These are phyloP conservation scores for Phodopus roborovskii DNA, from an alignment of 2,113 vertebrate genomes.

Conservation along the genomic window DNA sequence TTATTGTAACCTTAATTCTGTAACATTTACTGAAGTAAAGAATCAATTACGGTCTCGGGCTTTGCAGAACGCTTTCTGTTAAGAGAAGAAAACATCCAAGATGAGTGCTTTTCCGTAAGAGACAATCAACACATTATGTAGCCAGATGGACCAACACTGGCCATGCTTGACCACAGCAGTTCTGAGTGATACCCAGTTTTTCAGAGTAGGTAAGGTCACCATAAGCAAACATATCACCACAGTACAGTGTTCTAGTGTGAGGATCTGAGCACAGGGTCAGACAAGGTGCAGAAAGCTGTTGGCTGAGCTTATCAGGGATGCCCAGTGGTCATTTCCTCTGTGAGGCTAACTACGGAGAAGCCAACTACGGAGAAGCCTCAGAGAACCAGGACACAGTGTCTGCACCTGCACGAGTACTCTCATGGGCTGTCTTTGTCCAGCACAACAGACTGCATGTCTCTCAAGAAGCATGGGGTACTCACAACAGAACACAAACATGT, in stretches of 20 bases:
- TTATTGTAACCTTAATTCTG: constrained; percentile 78
- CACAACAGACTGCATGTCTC: background rate
- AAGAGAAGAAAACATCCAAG: constrained; percentile 71
- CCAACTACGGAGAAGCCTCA: too few relatives aligned
- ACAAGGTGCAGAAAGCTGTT: background rate
- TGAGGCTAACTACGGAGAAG: too few relatives aligned
- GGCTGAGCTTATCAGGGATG: background rate
- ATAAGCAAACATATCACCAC: background rate
- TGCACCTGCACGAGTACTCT: background rate
- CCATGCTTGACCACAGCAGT: background rate
- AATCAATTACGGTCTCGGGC: constrained; percentile 94
- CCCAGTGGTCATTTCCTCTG: background rate
- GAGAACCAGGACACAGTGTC: background rate
- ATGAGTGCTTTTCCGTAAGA: constrained; percentile 58
- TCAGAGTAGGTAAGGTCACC: background rate
- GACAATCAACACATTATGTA: background rate
- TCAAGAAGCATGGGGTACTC: background rate
- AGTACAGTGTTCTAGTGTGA: background rate
- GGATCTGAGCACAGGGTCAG: background rate
- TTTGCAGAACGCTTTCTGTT: constrained; percentile 97
- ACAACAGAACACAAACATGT: background rate
- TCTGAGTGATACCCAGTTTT: background rate
- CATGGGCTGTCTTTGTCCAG: background rate
- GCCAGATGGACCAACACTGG: background rate
- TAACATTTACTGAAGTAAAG: constrained; percentile 93